A percentile compares a stretch with the other conserved stretches of the same genome.
Conservation (phyloP, 2,113 vertebrate species). For the Cheirogaleus medius region DNA sequence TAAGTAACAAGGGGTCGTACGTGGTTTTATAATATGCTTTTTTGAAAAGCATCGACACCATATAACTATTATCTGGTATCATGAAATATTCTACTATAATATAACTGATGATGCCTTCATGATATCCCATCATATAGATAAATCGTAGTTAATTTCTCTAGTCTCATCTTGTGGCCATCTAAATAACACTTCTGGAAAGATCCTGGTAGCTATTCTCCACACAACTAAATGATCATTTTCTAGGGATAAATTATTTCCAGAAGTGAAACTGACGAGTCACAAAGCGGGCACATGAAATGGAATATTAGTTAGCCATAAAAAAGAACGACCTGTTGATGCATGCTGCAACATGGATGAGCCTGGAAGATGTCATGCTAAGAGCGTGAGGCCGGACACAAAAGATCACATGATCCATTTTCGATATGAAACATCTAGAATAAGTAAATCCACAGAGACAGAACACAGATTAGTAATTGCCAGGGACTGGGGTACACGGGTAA, state of each 20-base stretch:
- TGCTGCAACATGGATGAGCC: too few relatives aligned
- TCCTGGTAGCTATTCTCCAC: background rate
- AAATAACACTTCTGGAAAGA: background rate
- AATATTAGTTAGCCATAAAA: background rate
- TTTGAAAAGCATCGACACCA: background rate
- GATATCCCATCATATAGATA: accelerated
- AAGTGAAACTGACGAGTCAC: background rate
- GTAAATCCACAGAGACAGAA: background rate
- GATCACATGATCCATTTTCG: background rate
- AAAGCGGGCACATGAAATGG: background rate
- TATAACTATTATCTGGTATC: background rate
- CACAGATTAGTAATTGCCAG: background rate
- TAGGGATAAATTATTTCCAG: background rate
- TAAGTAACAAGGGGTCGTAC: background rate
- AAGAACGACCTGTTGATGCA: background rate
- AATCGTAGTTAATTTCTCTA: background rate
- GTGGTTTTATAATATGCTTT: background rate
- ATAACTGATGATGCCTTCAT: accelerated
- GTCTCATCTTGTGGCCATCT: background rate
- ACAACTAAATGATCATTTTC: background rate
- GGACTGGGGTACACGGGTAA: too few relatives aligned
- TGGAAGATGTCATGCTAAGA: background rate
- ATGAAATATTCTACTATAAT: background rate
- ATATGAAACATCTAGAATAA: background rate
- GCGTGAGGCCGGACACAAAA: background rate